Evolutionary conservation across 2,888 invertebrate genomes (phyloP).

Genomic region (Synergus laeviventris): DNA sequence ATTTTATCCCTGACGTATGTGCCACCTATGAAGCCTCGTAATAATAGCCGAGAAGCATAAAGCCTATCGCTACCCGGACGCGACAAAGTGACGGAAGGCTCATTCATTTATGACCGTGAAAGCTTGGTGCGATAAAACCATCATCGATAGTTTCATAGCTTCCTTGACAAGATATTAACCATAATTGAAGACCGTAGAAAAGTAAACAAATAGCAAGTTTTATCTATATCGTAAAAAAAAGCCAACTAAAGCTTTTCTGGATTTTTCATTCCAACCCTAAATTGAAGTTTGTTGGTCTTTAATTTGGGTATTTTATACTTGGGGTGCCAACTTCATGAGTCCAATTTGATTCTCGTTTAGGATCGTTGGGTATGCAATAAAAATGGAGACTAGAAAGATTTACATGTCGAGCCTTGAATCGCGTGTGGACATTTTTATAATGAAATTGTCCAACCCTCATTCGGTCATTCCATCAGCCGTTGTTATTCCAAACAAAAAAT

Average conservation of each 20-base stretch:
- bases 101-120: not conserved
- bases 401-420: constrained; percentile 35
- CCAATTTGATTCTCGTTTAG: constrained; percentile 24
- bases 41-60: constrained; percentile 25
- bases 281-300: no score
- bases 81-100: constrained; percentile 14
- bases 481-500: constrained; percentile 25
- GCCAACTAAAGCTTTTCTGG: no score
- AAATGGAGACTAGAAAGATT: constrained; percentile 38
- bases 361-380: constrained; percentile 38
- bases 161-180: not conserved
- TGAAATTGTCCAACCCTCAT: constrained; percentile 14
- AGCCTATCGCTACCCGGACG: constrained; percentile 9
- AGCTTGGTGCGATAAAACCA: not conserved
- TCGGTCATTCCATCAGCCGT: constrained; percentile 4
- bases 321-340: no score
- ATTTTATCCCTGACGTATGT: constrained; percentile 41
- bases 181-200: not conserved
- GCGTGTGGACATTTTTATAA: not conserved
- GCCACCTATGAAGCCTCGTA: constrained; percentile 36
- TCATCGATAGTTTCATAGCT: not conserved
- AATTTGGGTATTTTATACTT: no score
- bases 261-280: no score
- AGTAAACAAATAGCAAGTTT: not conserved
- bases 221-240: not conserved